Percentiles rank a stretch among this genome's conserved stretches.
phyloP scores from a whole-genome alignment of 2,888 invertebrate species.

The Augochlorella aurata region DNA sequence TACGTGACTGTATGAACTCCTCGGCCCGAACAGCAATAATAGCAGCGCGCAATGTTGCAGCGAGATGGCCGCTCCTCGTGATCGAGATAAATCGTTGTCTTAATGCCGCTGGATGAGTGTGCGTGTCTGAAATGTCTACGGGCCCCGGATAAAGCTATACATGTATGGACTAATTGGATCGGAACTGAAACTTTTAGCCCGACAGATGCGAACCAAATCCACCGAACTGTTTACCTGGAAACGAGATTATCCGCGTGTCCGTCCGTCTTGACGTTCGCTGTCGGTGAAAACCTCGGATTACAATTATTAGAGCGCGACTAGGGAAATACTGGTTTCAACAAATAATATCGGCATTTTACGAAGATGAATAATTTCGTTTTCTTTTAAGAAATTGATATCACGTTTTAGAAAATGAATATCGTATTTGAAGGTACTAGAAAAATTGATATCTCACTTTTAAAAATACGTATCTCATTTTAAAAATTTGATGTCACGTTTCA shows the following conservation, averaged over 20 bases:
- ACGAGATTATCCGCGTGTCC: neutral
- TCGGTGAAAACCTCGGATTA: no score
- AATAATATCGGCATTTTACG: no score
- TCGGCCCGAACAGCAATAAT: conserved; percentile 36
- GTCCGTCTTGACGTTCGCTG: no score
- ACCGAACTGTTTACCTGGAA: neutral
- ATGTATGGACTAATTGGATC: neutral
- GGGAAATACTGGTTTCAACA: no score
- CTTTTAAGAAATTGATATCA: no score
- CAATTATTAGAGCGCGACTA: no score
- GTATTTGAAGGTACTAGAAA: no score
- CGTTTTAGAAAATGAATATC: no score
- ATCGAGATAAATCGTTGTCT: conserved; percentile 37
- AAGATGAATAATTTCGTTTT: no score
- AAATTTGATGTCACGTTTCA: no score
- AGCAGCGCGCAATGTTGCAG: conserved; percentile 9
- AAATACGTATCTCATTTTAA: no score
- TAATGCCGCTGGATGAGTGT: neutral
- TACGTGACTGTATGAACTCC: conserved; percentile 46
- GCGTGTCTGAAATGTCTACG: conserved; percentile 6
- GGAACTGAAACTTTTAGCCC: neutral
- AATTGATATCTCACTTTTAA: no score
- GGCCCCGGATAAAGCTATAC: neutral
- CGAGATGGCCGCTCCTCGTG: conserved; percentile 15
- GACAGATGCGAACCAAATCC: neutral